phyloP scores from a whole-genome alignment of 1,140 invertebrate genomes.

The Hycleus cichorii region DNA sequence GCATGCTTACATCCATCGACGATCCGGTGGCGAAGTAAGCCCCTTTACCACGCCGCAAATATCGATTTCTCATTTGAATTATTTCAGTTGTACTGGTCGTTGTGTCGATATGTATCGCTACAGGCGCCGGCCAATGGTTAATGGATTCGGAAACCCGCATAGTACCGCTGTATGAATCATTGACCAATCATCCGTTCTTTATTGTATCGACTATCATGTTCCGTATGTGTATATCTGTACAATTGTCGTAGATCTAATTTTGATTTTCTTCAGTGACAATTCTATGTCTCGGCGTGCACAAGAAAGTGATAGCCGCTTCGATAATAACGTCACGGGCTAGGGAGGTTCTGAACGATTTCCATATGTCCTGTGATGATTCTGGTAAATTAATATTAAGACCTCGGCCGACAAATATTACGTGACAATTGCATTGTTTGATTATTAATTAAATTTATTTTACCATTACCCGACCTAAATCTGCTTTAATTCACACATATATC shows the following conservation, averaged over 20 bases:
- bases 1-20: slow-evolving; percentile 85
- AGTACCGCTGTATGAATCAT: slow-evolving; percentile 82
- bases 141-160: slow-evolving; percentile 83
- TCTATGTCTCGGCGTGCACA: slow-evolving; percentile 88
- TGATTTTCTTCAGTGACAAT: slow-evolving; percentile 63
- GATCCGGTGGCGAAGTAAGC: slow-evolving; percentile 84
- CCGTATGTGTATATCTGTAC: slow-evolving; percentile 45
- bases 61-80: slow-evolving; percentile 1
- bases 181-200: slow-evolving; percentile 94
- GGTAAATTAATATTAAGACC: slow-evolving; percentile 86
- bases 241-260: background rate
- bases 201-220: slow-evolving; percentile 80
- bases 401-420: slow-evolving; percentile 50
- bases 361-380: slow-evolving; percentile 97
- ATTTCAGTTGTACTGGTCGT: slow-evolving; percentile 73
- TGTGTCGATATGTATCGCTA: slow-evolving; percentile 79
- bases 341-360: slow-evolving; percentile 86
- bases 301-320: slow-evolving; percentile 89
- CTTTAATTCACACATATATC: no score
- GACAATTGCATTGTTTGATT: slow-evolving; percentile 9
- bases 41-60: slow-evolving; percentile 13
- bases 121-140: slow-evolving; percentile 91
- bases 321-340: slow-evolving; percentile 89
- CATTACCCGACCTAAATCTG: no score
- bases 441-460: no score